These are phyloP conservation scores for Scaptomyza cyrtandrae DNA, from an alignment of 2,888 invertebrate genomes.

Conservation along the genomic window DNA sequence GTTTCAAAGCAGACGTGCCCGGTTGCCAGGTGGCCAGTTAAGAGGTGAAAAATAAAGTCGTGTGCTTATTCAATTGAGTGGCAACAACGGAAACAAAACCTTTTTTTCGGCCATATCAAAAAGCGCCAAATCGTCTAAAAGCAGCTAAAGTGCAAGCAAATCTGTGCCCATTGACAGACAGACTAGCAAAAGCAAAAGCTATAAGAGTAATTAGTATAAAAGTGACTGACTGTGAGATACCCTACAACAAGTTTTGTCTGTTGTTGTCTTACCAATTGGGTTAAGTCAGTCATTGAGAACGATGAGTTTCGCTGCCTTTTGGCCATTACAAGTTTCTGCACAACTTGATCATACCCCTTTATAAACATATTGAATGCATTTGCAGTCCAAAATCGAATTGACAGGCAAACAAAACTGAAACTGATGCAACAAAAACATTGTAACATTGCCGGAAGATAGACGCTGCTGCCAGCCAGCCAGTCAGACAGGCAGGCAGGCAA, in stretches of 20 bases:
- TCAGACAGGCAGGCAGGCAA: conserved; percentile 3
- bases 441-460: conserved; percentile 76
- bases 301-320: not conserved
- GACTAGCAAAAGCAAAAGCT: conserved; percentile 3
- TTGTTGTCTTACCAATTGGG: too few species aligned
- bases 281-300: not conserved
- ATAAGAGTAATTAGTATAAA: not conserved
- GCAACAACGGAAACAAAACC: conserved; percentile 52
- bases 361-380: not conserved
- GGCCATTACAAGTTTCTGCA: not conserved
- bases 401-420: conserved; percentile 55
- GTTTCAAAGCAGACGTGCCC: conserved; percentile 36
- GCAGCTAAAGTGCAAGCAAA: conserved; percentile 19
- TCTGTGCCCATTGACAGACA: conserved; percentile 26
- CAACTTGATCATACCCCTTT: not conserved
- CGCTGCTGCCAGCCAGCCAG: conserved; percentile 11
- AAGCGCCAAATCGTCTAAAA: conserved; percentile 8
- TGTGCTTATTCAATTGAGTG: conserved; percentile 56
- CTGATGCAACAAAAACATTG: conserved; percentile 76
- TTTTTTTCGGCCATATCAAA: conserved; percentile 30
- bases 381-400: conserved; percentile 40
- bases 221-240: conserved; percentile 1
- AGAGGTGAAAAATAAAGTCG: conserved; percentile 41
- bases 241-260: not conserved
- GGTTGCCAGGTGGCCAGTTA: conserved; percentile 42